Conservation (phyloP, 2,113 vertebrate species). For the Camelus dromedarius region DNA sequence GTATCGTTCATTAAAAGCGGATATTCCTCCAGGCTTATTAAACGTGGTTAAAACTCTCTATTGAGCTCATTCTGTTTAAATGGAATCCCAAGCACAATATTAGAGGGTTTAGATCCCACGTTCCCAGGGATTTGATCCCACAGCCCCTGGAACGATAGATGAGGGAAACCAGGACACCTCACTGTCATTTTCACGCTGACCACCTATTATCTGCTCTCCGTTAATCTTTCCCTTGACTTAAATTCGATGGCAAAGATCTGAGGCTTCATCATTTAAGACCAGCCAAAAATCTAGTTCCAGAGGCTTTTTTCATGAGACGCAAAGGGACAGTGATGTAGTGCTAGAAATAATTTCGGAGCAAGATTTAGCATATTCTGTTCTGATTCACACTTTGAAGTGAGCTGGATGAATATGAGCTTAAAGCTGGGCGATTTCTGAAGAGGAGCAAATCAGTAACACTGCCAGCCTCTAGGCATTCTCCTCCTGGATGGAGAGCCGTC, state of each 20-base stretch:
- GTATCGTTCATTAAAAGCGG: not conserved
- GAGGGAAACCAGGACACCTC: not conserved
- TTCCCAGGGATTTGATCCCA: not conserved
- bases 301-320: not conserved
- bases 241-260: not conserved
- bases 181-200: not conserved
- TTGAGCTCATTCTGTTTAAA: not conserved
- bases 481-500: not conserved
- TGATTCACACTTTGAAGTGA: constrained; percentile 30
- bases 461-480: not conserved
- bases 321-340: not conserved
- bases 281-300: not conserved
- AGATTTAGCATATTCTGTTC: not conserved
- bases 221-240: not conserved
- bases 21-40: not conserved
- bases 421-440: not conserved
- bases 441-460: not conserved
- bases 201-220: not conserved
- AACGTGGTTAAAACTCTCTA: not conserved
- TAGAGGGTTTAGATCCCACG: not conserved
- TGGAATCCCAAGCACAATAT: not conserved
- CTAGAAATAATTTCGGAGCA: not conserved
- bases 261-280: not conserved
- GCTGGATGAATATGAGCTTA: not conserved
- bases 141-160: not conserved